These are phyloP conservation scores for Apodemus speciosus DNA, from an alignment of 2,113 vertebrate genomes.

Conservation along the genomic window DNA sequence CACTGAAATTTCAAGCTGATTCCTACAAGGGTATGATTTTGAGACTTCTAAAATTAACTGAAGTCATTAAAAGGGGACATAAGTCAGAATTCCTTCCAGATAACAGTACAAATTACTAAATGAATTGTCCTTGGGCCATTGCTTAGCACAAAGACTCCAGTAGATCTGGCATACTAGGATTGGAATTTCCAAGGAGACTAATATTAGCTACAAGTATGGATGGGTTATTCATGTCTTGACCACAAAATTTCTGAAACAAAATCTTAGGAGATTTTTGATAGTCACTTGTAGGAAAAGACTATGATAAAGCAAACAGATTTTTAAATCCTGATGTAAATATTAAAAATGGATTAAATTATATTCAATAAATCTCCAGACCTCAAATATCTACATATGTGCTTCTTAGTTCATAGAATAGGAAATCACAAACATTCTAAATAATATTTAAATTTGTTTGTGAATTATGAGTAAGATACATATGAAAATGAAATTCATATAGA, in stretches of 20 bases:
- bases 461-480: not conserved
- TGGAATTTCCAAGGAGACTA: not conserved
- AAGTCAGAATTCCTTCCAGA: not conserved
- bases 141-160: not conserved
- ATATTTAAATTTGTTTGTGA: not conserved
- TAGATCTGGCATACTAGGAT: not conserved
- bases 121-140: not conserved
- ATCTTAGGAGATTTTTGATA: not conserved
- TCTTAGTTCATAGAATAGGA: constrained; percentile 10
- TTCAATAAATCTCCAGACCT: not conserved
- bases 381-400: not conserved
- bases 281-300: not conserved
- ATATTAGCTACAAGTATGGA: not conserved
- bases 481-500: not conserved
- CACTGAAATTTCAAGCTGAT: not conserved
- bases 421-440: not conserved
- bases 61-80: constrained; percentile 21
- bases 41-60: constrained; percentile 11
- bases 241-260: not conserved
- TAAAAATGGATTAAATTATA: not conserved
- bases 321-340: not conserved
- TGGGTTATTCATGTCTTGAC: not conserved
- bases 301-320: constrained; percentile 21
- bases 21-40: not conserved
- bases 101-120: not conserved